Base-by-base conservation (phyloP, 1,140 invertebrate species). In the Ylistrum balloti region DNA sequence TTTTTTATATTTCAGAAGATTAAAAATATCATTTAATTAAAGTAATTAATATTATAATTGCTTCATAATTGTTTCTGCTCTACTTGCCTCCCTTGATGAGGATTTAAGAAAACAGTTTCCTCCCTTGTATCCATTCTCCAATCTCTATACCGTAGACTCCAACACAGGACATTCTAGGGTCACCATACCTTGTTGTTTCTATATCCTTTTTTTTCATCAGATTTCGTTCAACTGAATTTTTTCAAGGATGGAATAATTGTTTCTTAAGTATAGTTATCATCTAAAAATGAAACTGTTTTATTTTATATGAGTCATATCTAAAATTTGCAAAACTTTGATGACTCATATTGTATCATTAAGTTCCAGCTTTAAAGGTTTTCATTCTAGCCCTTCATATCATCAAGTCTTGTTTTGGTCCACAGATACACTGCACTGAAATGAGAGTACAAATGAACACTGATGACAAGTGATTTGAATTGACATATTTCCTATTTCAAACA, bases 271-370 rank as follows among this genome's bases (percentile, higher is more conserved):
- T 28, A 28, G 28, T 17, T 1, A 74, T 74, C 28, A 74, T 74
- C 56, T 74, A 7, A 74, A 5, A 74, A n/a, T 28, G 3, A 17
- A 74, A 74, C n/a, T 5, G 1, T 28, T 28, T 28, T n/a, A n/a
- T n/a, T 74, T 74, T 74, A 74, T 74, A 74, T 74, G 56, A 74
- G 56, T 74, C 56, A 74, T 74, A n/a, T 74, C 28, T 74, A 28
- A 74, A 74, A 74, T 74, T 74, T n/a, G 1, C n/a, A 74, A 74
- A 74, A 74, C 28, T 28, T 28, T 74, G 56, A 74, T 74, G 56
- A 74, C 22, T 74, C 56, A 74, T 28, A 11, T 74, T 3, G 11
- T 45, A 45, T 45, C 1, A 3, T 17, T 2, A 20, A 22, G 45
- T 20, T 48, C 45, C 22, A 1, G 5, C 45, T 48, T 48, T 48